Conservation (phyloP, 2,797 vertebrate species). For the Australoheros facetus region DNA sequence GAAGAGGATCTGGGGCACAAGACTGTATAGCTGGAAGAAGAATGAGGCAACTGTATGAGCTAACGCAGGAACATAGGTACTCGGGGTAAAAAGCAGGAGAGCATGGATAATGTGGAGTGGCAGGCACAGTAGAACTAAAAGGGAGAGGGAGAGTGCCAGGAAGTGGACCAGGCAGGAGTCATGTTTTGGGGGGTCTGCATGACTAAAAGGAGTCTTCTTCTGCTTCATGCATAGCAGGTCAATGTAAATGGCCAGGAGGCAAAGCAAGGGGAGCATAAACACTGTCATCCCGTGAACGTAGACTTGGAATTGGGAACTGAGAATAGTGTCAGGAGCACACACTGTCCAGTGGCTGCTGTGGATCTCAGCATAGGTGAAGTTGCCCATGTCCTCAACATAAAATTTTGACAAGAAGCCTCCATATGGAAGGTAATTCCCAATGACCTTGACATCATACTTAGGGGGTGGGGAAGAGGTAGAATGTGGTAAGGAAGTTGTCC, state of each 20-base stretch:
- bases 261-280: conserved; percentile 78
- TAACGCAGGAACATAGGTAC: conserved; percentile 65
- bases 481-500: conserved; percentile 53
- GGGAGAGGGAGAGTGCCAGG: conserved; percentile 76
- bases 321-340: conserved; percentile 76
- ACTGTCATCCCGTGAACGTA: conserved; percentile 75
- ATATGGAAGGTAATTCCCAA: conserved; percentile 76
- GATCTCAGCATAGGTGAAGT: conserved; percentile 75
- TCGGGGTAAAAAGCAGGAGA: conserved; percentile 70
- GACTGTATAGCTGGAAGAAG: conserved; percentile 80
- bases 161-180: conserved; percentile 53
- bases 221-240: conserved; percentile 74
- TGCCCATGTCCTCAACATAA: conserved; percentile 68
- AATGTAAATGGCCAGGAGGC: conserved; percentile 75
- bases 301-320: conserved; percentile 77
- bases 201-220: conserved; percentile 49
- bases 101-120: conserved; percentile 79
- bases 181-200: conserved; percentile 48
- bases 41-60: conserved; percentile 52
- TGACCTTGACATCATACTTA: conserved; percentile 62
- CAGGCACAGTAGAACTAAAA: conserved; percentile 82
- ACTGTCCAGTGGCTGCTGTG: conserved; percentile 78
- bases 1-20: conserved; percentile 82
- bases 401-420: conserved; percentile 84
- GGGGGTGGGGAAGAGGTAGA: conserved; percentile 17